Evolutionary conservation across 2,113 vertebrate species (phyloP).

Genomic region (Ahaetulla prasina): DNA sequence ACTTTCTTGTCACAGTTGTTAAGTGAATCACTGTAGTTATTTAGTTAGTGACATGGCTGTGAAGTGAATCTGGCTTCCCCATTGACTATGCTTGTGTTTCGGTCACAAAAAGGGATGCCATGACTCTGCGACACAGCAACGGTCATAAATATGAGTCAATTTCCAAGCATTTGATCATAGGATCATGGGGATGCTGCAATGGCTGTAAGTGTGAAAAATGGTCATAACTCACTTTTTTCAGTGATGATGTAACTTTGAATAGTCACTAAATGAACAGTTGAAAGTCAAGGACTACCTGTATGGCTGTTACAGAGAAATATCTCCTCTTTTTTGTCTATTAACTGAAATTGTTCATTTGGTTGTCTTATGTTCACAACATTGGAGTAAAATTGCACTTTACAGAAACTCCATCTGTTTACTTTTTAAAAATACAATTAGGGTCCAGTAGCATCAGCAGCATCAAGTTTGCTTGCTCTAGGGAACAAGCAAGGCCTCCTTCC

Average conservation of each 20-base stretch:
- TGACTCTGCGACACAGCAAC: neutral
- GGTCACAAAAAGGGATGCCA: neutral
- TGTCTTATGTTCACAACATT: neutral
- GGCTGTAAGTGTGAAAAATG: neutral
- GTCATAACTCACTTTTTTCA: neutral
- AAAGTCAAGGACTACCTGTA: neutral
- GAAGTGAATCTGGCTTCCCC: neutral
- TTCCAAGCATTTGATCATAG: neutral
- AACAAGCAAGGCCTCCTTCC: slow-evolving; percentile 64
- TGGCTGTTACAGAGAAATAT: neutral
- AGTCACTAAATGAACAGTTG: neutral
- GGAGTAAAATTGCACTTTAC: neutral
- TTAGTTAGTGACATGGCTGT: neutral
- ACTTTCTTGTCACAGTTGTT: neutral
- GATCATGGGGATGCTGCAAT: neutral
- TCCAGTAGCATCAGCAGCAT: slow-evolving; percentile 72
- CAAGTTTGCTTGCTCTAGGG: slow-evolving; percentile 55
- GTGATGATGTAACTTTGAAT: neutral
- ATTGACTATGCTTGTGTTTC: neutral
- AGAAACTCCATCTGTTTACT: neutral
- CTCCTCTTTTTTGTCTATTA: neutral
- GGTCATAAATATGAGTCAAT: neutral
- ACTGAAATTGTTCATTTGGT: neutral
- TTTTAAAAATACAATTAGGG: slow-evolving; percentile 71
- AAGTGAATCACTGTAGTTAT: neutral